These are phyloP conservation scores for Corythaeola cristata DNA, from an alignment of 2,113 vertebrate genomes.

Conservation along the genomic window DNA sequence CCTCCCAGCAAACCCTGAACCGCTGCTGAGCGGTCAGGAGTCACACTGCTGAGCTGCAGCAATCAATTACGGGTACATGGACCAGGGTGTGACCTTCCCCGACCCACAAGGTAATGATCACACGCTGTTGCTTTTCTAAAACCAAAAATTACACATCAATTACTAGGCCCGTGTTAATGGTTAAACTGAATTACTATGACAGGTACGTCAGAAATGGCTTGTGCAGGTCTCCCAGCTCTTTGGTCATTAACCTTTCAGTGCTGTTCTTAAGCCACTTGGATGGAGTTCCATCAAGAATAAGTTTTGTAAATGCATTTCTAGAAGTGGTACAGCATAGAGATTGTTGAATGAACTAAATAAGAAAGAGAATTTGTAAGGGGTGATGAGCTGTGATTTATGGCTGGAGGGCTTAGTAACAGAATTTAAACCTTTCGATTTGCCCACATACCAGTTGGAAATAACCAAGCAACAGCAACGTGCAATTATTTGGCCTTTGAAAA, in stretches of 20 bases:
- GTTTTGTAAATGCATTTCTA: neutral
- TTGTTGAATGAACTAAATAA: neutral
- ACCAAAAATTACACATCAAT: conserved; percentile 56
- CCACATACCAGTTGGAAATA: neutral
- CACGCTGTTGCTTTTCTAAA: conserved; percentile 44
- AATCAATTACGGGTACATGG: conserved; percentile 12
- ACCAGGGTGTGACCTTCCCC: conserved; percentile 18
- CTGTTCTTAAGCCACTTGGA: neutral
- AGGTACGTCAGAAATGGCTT: neutral
- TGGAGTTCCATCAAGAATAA: neutral
- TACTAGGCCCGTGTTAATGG: conserved; percentile 57
- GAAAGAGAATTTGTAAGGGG: neutral
- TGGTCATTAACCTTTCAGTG: conserved; percentile 9
- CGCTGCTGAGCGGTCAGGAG: neutral
- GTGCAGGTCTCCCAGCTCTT: neutral
- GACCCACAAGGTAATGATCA: conserved; percentile 36
- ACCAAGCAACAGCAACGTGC: neutral
- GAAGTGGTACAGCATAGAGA: neutral
- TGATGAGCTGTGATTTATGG: neutral
- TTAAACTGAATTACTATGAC: conserved; percentile 47
- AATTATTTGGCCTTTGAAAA: neutral
- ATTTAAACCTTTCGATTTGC: neutral
- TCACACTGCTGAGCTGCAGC: neutral
- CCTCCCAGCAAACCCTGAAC: neutral
- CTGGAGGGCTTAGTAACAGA: neutral